A percentile compares a stretch with the other conserved stretches of the same genome.
These are phyloP conservation scores for Pan troglodytes DNA, from an alignment of 2,113 vertebrate species.

Conservation along the genomic window DNA sequence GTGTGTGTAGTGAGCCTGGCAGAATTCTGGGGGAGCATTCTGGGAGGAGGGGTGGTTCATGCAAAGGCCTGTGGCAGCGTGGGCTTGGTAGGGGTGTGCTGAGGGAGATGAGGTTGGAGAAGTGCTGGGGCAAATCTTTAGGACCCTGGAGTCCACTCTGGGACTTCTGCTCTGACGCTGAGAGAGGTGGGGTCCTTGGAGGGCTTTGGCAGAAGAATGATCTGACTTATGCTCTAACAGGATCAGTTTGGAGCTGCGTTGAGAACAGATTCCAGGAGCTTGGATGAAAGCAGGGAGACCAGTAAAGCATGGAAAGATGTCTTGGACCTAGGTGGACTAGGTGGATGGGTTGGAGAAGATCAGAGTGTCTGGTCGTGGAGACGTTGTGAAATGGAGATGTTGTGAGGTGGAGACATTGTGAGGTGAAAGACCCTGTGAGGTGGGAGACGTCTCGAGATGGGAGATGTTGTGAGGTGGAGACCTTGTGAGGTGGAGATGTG, in stretches of 20 bases:
- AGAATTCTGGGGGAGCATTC: neutral
- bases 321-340: neutral
- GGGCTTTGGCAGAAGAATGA: neutral
- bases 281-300: neutral
- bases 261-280: neutral
- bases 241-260: too few relatives aligned
- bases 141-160: neutral
- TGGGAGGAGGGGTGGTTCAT: neutral
- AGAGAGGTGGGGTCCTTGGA: neutral
- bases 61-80: neutral
- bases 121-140: too few relatives aligned
- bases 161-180: neutral
- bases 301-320: neutral
- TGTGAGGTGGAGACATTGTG: neutral
- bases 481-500: accelerated
- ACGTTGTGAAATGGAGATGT: neutral
- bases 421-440: too few relatives aligned
- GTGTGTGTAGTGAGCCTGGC: neutral
- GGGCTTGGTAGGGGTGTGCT: too few relatives aligned
- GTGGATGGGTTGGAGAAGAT: neutral
- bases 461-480: too few relatives aligned
- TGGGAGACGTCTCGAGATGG: too few relatives aligned
- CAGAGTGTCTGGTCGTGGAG: neutral
- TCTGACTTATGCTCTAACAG: neutral
- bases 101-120: neutral